Percentiles rank a stretch among this genome's conserved stretches.
phyloP scores from a whole-genome alignment of 2,113 vertebrate species.

The Osmerus mordax region DNA sequence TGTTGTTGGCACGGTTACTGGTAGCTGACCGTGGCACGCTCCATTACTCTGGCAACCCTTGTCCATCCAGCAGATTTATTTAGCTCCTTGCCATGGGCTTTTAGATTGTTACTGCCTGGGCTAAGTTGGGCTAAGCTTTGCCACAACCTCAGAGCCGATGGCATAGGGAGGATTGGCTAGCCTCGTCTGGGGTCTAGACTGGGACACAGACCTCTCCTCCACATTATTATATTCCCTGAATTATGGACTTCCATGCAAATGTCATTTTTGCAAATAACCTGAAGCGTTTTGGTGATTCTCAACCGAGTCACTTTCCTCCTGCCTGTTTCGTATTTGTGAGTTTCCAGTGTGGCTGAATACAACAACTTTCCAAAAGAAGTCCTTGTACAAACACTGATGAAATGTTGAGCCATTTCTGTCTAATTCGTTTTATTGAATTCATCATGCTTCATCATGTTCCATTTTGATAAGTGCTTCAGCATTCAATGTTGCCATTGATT shows the following conservation, averaged over 20 bases:
- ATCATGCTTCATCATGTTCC: neutral
- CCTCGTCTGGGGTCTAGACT: neutral
- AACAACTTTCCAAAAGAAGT: no score
- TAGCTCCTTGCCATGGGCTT: conserved; percentile 53
- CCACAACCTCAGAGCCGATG: conserved; percentile 49
- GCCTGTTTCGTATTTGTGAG: no score
- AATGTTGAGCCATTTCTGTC: neutral
- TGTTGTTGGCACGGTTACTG: conserved; percentile 60
- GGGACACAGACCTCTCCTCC: neutral
- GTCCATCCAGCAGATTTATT: conserved; percentile 72
- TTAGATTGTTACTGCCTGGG: conserved; percentile 58
- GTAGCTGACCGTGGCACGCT: conserved; percentile 78
- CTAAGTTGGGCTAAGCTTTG: conserved; percentile 69
- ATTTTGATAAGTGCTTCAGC: neutral
- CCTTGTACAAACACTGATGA: no score
- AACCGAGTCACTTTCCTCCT: conserved; percentile 17
- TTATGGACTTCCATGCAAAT: conserved; percentile 1
- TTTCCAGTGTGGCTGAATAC: no score
- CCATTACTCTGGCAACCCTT: conserved; percentile 81
- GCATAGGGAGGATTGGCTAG: conserved; percentile 34
- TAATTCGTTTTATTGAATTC: conserved; percentile 15
- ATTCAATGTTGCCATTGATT: conserved; percentile 1
- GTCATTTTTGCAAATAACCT: neutral
- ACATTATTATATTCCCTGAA: neutral
- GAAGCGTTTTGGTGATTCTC: conserved; percentile 27